Base-by-base conservation (phyloP, 1,140 invertebrate species). In the Aphaenogaster rudis region DNA sequence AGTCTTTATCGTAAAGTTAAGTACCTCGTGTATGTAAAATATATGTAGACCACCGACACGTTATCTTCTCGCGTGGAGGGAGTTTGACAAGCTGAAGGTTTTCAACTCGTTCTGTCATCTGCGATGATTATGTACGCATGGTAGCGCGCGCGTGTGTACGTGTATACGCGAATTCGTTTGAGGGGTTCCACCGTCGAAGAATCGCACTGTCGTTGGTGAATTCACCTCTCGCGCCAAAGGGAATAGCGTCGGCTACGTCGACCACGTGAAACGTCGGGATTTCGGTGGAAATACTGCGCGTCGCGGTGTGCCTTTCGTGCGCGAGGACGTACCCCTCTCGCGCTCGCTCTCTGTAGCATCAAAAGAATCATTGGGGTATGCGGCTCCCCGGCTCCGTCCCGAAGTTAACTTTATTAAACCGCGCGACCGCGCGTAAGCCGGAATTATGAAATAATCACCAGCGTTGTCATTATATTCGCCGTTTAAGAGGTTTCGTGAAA, bases 401-500 rank as follows among this genome's bases (percentile, higher is more conserved):
- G 67, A 71, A 87, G 69, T 88, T 80, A 89, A 91, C 88, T 91
- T 90, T 91, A 91, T 91, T 90, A 91, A 91, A 91, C 28, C 54
- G 50, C 61, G 81, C 76, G 82, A 88, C 67, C 69, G 63, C 64
- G 77, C 52, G 77, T 77, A 88, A 82, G 67, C 63, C 77, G 64
- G 86, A 91, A 91, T 91, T 91, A 91, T 88, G 87, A 90, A 82
- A 90, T 88, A 88, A 85, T 86, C 76, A 87, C 17, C 67, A 15
- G 57, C 52, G 64, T 67, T 33, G 21, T 79, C 66, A 28, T 74
- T 59, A 59, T 74, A 66, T 82, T 88, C n/a, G 42, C 42, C 66
- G 64, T 61, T 71, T 45, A 71, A 66, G 45, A 72, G 77, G 76
- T 21, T 71, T 57, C 6, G 72, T 48, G 64, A 45, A 64, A 78